Evolutionary conservation across 2,888 invertebrate species (phyloP), one percentile per base, ranked within the genome.

Genomic region (Caenorhabditis angaria): DNA sequence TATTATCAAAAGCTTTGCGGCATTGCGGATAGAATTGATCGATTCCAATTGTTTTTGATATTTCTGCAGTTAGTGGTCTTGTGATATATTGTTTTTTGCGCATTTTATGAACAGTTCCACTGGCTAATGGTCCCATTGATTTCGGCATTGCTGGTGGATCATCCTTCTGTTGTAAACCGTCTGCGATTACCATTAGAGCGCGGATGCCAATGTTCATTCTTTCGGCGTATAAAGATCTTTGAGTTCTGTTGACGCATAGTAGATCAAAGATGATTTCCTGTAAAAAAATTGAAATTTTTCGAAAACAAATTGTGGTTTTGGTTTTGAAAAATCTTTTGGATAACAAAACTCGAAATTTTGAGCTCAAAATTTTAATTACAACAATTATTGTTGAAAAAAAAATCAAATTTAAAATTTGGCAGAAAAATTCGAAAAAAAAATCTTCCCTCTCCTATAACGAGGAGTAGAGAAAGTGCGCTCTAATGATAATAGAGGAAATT

Each of bases 121-220:
- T 81, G 0, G 82, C 80, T 8, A 80, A 75, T 20, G 80, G 80
- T 20, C 81, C 81, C 68, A 95, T 93, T 0, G 95, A 94, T 78
- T 96, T 91, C 0, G 97, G 97, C 97, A 97, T 97, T 0, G 97
- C 97, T 0, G 99, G 99, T 86, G 97, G 97, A 0, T 97, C 97
- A 88, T 99, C 97, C 87, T 97, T 97, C 88, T 99, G 99, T 87
- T 99, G 97, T 63, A 99, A 90, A 82, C 96, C 94, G 88, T 99
- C 99, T 0, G 99, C 97, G 1, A 99, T 97, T 0, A 99, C 97
- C 14, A 99, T 91, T 88, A 99, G 96, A 0, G 99, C 97, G 83
- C 99, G 91, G 58, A 99, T 90, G 0, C 99, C 99, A 64, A 99
- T 97, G 83, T 95, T 97, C 97, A 99, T 99, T 73, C 99, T 77